phyloP scores from a whole-genome alignment of 2,888 invertebrate genomes.

The Dryococelus australis region DNA sequence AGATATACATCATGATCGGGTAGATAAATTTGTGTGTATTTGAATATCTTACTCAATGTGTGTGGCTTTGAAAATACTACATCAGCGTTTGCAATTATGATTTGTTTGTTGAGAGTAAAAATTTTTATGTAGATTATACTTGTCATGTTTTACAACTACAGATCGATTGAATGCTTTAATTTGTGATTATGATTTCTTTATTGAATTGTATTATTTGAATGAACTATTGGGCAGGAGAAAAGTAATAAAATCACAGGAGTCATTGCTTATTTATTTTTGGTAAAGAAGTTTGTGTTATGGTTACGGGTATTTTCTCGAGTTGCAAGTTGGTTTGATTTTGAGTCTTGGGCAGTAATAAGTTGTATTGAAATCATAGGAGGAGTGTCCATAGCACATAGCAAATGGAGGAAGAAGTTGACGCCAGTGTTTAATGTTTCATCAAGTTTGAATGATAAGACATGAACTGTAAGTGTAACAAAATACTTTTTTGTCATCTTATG shows the following conservation, averaged over 20 bases:
- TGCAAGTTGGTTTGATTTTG: slow-evolving; percentile 44
- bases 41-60: slow-evolving; percentile 16
- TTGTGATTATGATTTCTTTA: not conserved
- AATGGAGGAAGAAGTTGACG: slow-evolving; percentile 42
- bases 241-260: not conserved
- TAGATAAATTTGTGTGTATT: not conserved
- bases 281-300: not conserved
- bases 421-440: slow-evolving; percentile 25
- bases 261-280: not conserved
- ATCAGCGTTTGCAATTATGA: not conserved
- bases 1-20: not conserved
- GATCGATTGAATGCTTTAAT: not conserved
- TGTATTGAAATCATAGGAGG: slow-evolving; percentile 40
- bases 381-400: slow-evolving; percentile 43
- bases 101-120: not conserved
- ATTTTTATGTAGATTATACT: not conserved
- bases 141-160: not conserved
- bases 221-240: not conserved
- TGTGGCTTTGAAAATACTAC: slow-evolving; percentile 4
- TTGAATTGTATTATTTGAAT: slow-evolving; percentile 1
- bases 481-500: slow-evolving; percentile 12
- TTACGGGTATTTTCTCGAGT: not conserved
- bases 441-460: slow-evolving; percentile 27
- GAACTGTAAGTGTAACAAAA: slow-evolving; percentile 19
- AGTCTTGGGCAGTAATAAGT: slow-evolving; percentile 43